Conservation (phyloP, 2,113 vertebrate species). For the Chaetorhynchus papuensis region DNA sequence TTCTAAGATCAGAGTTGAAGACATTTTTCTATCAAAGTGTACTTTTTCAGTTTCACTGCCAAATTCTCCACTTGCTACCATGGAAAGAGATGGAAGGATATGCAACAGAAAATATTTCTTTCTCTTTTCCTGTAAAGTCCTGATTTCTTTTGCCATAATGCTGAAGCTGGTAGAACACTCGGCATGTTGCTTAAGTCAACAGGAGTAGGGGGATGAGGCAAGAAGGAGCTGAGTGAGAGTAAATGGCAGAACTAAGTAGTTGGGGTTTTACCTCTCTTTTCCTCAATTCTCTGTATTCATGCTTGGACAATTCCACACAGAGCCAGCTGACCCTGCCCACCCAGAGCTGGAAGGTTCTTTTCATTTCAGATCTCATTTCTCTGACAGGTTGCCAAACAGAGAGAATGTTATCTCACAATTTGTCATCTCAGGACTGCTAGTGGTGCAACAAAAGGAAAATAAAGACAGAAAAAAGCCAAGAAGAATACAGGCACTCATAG, state of each 20-base stretch:
- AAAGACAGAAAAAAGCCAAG: not conserved
- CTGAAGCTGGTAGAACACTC: not conserved
- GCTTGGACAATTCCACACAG: not conserved
- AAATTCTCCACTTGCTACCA: not conserved
- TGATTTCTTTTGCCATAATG: not conserved
- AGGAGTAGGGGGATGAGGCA: not conserved
- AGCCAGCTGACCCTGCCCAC: not conserved
- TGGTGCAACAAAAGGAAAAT: not conserved
- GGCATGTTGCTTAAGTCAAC: not conserved
- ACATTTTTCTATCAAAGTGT: not conserved
- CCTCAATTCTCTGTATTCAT: not conserved
- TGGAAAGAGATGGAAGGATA: not conserved
- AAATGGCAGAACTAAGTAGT: not conserved
- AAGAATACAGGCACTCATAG: not conserved
- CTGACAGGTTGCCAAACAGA: not conserved
- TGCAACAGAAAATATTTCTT: not conserved
- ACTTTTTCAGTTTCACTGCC: not conserved
- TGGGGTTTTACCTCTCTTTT: not conserved
- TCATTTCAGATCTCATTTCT: not conserved
- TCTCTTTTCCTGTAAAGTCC: not conserved
- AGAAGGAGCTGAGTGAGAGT: not conserved
- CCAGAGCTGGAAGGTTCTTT: not conserved
- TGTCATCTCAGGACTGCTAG: not conserved
- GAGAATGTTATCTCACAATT: not conserved
- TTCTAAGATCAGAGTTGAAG: not conserved